Conservation (phyloP, 2,113 vertebrate species). For the Bothrops jararaca region DNA sequence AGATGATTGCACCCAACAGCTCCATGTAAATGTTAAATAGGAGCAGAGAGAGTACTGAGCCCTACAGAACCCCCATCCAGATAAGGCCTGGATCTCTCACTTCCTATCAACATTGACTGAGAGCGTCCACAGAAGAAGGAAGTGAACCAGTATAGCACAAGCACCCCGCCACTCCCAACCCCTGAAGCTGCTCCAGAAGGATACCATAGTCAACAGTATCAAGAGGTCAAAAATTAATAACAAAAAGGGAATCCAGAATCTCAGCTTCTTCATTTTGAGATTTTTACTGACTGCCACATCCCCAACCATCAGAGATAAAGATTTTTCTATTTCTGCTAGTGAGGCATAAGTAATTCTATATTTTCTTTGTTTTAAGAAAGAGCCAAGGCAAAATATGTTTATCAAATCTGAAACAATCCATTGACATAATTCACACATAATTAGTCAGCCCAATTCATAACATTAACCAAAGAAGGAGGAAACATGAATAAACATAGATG, state of each 20-base stretch:
- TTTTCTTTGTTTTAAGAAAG: not conserved
- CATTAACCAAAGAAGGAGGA: not conserved
- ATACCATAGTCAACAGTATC: too few species aligned
- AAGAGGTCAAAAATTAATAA: not conserved
- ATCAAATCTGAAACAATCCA: not conserved
- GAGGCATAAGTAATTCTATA: not conserved
- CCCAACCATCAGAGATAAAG: not conserved
- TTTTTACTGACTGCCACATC: not conserved
- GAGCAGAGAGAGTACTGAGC: too few species aligned
- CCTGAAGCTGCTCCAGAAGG: too few species aligned
- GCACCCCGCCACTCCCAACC: too few species aligned
- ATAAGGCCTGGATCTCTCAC: too few species aligned
- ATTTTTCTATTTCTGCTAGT: not conserved
- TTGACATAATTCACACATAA: not conserved
- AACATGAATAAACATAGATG: not conserved
- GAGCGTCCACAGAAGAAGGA: too few species aligned
- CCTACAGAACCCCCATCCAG: too few species aligned
- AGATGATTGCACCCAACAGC: too few species aligned
- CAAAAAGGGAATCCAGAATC: not conserved
- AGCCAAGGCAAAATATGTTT: not conserved
- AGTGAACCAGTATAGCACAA: too few species aligned
- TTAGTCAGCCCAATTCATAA: not conserved
- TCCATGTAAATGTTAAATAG: too few species aligned
- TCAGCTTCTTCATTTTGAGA: not conserved
- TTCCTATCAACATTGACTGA: too few species aligned